Evolutionary conservation across 2,113 vertebrate species (phyloP).

Genomic region (Symphodus melops): DNA sequence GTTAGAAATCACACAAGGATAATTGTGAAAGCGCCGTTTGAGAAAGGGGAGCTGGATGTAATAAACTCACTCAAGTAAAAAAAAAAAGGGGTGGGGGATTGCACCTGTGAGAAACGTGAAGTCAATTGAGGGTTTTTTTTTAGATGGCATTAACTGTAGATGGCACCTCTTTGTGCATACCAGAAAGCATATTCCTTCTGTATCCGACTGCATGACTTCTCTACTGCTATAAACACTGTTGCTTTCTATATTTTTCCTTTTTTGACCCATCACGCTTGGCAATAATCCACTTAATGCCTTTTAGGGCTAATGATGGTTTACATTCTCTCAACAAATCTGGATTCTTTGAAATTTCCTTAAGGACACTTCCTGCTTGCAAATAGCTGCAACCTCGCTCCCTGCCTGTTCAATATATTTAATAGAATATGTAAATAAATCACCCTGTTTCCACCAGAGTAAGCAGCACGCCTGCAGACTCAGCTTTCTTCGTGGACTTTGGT

Average conservation of each 20-base stretch:
- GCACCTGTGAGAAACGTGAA: background rate
- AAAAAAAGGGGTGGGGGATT: background rate
- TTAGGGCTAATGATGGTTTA: constrained; percentile 34
- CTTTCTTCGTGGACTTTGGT: constrained; percentile 79
- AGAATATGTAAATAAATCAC: constrained; percentile 86
- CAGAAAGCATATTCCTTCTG: too few relatives aligned
- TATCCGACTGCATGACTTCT: too few relatives aligned
- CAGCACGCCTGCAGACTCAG: constrained; percentile 82
- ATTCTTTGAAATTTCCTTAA: constrained; percentile 28
- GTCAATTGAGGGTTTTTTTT: background rate
- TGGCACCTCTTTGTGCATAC: too few relatives aligned
- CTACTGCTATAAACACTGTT: too few relatives aligned
- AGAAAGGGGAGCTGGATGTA: background rate
- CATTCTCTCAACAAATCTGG: constrained; percentile 22
- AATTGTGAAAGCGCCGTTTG: background rate
- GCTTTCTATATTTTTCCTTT: background rate
- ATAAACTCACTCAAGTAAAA: background rate
- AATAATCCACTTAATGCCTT: constrained; percentile 12
- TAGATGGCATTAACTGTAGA: too few relatives aligned
- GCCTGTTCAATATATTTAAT: constrained; percentile 81
- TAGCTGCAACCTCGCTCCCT: constrained; percentile 75
- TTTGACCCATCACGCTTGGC: background rate
- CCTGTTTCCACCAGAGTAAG: constrained; percentile 76
- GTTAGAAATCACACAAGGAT: constrained; percentile 13
- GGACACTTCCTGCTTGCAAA: constrained; percentile 68